Percentiles rank a stretch among this genome's conserved stretches.
Conservation (phyloP, 1,140 invertebrate species). For the Drosophila lowei region DNA sequence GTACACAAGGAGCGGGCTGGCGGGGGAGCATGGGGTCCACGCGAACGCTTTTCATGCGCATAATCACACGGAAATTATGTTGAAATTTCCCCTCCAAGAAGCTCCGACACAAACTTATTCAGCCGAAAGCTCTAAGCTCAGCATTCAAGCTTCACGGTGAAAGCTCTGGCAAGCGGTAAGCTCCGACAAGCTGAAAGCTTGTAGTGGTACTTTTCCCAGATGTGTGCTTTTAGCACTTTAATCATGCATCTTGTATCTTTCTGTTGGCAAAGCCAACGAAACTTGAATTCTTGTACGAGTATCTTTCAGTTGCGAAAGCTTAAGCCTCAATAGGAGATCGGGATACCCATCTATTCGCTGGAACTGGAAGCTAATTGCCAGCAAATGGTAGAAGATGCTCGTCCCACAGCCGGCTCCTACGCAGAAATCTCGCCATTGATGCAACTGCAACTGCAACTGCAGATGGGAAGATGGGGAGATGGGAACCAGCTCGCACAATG, state of each 20-base stretch:
- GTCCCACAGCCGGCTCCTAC: not conserved
- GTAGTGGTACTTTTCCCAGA: too few species aligned
- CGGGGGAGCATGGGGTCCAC: too few species aligned
- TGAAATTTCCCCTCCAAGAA: conserved; percentile 30
- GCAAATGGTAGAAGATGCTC: conserved; percentile 5
- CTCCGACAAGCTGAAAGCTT: not conserved
- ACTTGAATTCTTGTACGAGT: too few species aligned
- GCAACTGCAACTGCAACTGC: conserved; percentile 7
- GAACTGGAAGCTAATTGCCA: conserved; percentile 1
- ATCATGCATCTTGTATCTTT: too few species aligned
- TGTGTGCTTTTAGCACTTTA: too few species aligned
- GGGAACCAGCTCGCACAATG: not conserved
- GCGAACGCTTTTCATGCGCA: not conserved
- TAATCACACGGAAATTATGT: not conserved
- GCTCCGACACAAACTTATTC: conserved; percentile 47
- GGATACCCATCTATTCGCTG: not conserved
- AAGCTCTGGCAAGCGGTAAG: not conserved
- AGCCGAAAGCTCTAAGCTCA: conserved; percentile 5
- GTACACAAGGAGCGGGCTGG: not conserved
- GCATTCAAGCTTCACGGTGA: not conserved
- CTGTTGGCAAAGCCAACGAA: too few species aligned
- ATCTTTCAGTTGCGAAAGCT: not conserved
- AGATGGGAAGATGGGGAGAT: too few species aligned
- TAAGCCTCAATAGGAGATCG: too few species aligned
- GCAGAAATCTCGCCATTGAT: conserved; percentile 11